Percentiles rank a stretch among this genome's conserved stretches.
phyloP scores from a whole-genome alignment of 2,888 invertebrate genomes.

The Copidosoma aretas region DNA sequence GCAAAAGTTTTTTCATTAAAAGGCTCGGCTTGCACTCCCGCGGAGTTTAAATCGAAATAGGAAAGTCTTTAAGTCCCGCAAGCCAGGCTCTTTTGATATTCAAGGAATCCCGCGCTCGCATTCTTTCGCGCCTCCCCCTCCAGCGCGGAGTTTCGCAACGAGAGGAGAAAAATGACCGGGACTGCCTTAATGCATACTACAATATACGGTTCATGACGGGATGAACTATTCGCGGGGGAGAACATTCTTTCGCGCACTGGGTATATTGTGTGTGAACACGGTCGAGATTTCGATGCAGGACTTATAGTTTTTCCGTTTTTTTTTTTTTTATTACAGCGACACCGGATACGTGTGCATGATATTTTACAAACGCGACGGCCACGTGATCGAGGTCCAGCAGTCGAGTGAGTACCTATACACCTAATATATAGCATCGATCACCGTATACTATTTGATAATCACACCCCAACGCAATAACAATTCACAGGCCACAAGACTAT shows the following conservation, averaged over 20 bases:
- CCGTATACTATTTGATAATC: not conserved
- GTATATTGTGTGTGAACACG: too few species aligned
- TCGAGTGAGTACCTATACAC: constrained; percentile 61
- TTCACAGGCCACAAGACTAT: constrained; percentile 58
- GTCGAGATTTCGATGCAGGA: too few species aligned
- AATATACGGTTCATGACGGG: too few species aligned
- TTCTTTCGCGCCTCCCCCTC: constrained; percentile 24
- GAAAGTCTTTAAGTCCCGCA: constrained; percentile 16
- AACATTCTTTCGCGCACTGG: too few species aligned
- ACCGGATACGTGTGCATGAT: constrained; percentile 82
- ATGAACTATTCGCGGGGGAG: too few species aligned
- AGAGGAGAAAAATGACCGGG: not conserved
- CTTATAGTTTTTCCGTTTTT: not conserved
- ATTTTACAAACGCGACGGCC: constrained; percentile 73
- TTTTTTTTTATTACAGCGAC: constrained; percentile 67
- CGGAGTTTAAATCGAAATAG: constrained; percentile 22
- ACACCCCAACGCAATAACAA: not conserved
- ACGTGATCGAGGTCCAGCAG: constrained; percentile 77
- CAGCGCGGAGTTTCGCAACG: constrained; percentile 3
- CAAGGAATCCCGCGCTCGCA: constrained; percentile 19
- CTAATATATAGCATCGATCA: too few species aligned
- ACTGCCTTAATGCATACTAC: not conserved
- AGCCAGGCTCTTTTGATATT: constrained; percentile 21
- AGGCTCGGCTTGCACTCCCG: constrained; percentile 9
- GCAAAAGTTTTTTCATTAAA: constrained; percentile 31